These are phyloP conservation scores for Tragulus kanchil DNA, from an alignment of 2,113 vertebrate species.

Conservation along the genomic window DNA sequence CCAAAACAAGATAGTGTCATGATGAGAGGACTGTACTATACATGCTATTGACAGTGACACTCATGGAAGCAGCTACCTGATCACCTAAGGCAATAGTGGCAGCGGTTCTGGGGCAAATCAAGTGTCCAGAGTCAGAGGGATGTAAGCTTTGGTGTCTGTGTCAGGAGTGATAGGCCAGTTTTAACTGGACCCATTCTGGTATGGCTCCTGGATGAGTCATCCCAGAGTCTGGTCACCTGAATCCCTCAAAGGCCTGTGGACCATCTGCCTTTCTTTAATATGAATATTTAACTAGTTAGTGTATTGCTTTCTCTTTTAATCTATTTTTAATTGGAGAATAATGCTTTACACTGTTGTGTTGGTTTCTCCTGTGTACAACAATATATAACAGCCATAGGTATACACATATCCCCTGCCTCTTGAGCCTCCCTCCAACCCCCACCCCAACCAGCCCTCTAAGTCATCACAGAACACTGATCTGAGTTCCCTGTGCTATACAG, in stretches of 20 bases:
- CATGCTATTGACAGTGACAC: background rate
- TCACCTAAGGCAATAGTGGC: background rate
- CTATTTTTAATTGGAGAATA: background rate
- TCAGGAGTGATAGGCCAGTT: background rate
- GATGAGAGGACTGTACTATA: background rate
- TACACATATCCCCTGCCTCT: background rate
- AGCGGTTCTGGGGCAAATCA: background rate
- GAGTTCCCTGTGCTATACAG: background rate
- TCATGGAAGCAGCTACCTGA: background rate
- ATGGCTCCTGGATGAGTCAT: background rate
- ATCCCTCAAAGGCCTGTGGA: background rate
- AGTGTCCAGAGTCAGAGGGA: background rate
- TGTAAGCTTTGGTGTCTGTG: background rate
- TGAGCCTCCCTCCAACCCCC: background rate
- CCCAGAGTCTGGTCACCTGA: background rate
- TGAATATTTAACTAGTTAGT: background rate
- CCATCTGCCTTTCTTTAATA: background rate
- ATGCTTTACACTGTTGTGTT: background rate
- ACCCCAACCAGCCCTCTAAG: background rate
- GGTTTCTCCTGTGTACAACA: rapidly evolving
- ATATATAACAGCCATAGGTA: background rate
- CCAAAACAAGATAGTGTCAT: background rate
- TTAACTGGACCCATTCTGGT: background rate
- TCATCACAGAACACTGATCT: background rate
- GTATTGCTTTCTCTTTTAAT: no score